A percentile compares a stretch with the other conserved stretches of the same genome.
phyloP scores from a whole-genome alignment of 2,888 invertebrate genomes.

The Drosophila fungiperda region DNA sequence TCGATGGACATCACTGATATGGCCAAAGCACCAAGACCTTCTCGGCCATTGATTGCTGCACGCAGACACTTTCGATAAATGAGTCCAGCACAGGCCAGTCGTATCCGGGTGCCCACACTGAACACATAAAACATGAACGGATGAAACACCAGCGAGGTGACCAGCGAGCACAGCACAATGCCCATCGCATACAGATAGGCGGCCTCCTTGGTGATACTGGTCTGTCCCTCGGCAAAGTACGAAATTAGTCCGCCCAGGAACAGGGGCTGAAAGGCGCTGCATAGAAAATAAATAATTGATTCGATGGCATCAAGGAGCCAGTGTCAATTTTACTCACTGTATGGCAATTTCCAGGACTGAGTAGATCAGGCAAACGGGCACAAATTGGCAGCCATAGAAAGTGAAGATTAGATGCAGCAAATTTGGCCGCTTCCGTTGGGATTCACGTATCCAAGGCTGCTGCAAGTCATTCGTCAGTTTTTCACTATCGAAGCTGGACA shows the following conservation, averaged over 20 bases:
- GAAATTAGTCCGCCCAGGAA: constrained; percentile 88
- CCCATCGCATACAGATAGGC: constrained; percentile 90
- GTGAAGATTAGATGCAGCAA: constrained; percentile 84
- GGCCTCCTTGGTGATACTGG: constrained; percentile 84
- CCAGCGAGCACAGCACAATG: constrained; percentile 87
- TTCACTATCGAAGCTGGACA: constrained; percentile 85
- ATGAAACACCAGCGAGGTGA: constrained; percentile 87
- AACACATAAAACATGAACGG: constrained; percentile 90
- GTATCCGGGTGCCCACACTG: constrained; percentile 89
- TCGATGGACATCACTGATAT: constrained; percentile 96
- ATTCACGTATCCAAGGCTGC: constrained; percentile 85
- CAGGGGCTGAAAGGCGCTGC: constrained; percentile 88
- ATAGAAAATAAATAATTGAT: not conserved
- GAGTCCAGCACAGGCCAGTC: constrained; percentile 89
- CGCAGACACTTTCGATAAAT: constrained; percentile 90
- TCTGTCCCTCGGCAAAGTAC: constrained; percentile 86
- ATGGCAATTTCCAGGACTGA: constrained; percentile 81
- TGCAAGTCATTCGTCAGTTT: constrained; percentile 82
- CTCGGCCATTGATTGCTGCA: constrained; percentile 92
- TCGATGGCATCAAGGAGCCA: not conserved
- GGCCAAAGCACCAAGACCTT: constrained; percentile 92
- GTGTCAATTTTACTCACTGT: constrained; percentile 64
- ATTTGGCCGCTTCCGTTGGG: constrained; percentile 77
- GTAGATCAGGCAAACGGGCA: constrained; percentile 81
- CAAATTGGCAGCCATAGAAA: constrained; percentile 85